Percentiles rank a stretch among this genome's conserved stretches.
Conservation (phyloP, 2,113 vertebrate species). For the Erythrocercus mccallii region DNA sequence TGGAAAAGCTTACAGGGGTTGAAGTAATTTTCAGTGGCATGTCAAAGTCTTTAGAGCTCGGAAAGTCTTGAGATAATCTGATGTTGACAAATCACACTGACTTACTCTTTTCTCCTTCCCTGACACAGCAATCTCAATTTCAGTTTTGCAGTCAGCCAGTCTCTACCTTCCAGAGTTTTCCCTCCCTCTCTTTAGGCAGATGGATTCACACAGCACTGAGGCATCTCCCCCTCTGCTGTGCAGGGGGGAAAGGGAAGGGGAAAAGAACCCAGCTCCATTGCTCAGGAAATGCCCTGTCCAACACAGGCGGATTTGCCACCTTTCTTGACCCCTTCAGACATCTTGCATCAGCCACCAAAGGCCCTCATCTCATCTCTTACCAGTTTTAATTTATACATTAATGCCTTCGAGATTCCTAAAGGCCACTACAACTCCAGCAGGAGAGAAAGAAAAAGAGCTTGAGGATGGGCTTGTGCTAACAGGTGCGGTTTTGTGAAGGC, state of each 20-base stretch:
- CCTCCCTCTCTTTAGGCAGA: accelerated
- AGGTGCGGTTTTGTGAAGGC: neutral
- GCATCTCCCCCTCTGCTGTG: accelerated
- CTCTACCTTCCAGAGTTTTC: neutral
- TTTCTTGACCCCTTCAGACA: neutral
- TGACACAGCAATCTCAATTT: neutral
- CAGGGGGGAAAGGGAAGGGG: neutral
- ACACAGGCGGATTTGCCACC: neutral
- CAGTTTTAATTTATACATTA: neutral
- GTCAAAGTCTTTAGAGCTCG: neutral
- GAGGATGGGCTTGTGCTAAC: neutral
- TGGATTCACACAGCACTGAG: neutral
- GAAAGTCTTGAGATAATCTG: neutral
- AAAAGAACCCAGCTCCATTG: neutral
- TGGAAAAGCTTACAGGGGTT: neutral
- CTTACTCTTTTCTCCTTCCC: neutral
- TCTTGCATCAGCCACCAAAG: neutral
- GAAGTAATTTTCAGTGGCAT: neutral
- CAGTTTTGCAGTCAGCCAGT: neutral
- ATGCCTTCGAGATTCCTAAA: neutral
- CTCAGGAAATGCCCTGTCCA: neutral
- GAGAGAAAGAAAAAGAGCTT: accelerated
- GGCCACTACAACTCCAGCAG: neutral
- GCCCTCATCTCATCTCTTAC: neutral
- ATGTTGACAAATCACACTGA: neutral